Percentiles rank a stretch among this genome's conserved stretches.
These are phyloP conservation scores for Lasioglossum pauxillum DNA, from an alignment of 2,888 invertebrate genomes.

Conservation along the genomic window DNA sequence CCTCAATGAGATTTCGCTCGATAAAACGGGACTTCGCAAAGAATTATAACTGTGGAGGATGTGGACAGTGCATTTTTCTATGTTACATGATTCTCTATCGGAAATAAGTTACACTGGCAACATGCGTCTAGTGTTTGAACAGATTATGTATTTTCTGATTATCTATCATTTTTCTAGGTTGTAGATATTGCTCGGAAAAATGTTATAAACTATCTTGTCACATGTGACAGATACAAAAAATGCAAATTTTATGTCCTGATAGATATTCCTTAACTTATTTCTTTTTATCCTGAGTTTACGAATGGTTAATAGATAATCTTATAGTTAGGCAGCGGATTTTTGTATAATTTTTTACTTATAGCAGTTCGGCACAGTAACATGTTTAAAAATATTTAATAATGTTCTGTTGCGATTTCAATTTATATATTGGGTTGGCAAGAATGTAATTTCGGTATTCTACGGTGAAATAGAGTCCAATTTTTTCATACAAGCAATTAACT, in stretches of 20 bases:
- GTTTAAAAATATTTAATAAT: too few relatives aligned
- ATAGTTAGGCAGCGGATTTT: not conserved
- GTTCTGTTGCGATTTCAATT: too few relatives aligned
- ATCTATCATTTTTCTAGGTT: not conserved
- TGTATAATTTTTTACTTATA: not conserved
- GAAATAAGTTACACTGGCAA: not conserved
- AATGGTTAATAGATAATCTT: too few relatives aligned
- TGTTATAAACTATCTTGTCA: not conserved
- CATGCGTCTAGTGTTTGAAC: not conserved
- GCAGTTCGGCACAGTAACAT: not conserved
- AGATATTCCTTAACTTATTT: too few relatives aligned
- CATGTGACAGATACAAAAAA: too few relatives aligned
- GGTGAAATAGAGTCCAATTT: too few relatives aligned
- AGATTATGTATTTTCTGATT: not conserved
- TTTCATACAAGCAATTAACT: too few relatives aligned
- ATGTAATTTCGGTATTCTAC: too few relatives aligned
- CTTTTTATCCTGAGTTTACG: too few relatives aligned
- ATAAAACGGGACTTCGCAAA: slow-evolving; percentile 23
- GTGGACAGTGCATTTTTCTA: slow-evolving; percentile 32
- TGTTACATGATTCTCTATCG: not conserved
- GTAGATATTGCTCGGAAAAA: not conserved
- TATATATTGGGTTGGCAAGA: too few relatives aligned
- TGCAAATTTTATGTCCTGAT: not conserved
- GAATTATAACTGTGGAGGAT: not conserved
- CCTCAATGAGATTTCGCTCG: slow-evolving; percentile 23